Evolutionary conservation across 1,140 invertebrate species (phyloP), one percentile per base, ranked within the genome.

Genomic region (Aradophagus sp.): DNA sequence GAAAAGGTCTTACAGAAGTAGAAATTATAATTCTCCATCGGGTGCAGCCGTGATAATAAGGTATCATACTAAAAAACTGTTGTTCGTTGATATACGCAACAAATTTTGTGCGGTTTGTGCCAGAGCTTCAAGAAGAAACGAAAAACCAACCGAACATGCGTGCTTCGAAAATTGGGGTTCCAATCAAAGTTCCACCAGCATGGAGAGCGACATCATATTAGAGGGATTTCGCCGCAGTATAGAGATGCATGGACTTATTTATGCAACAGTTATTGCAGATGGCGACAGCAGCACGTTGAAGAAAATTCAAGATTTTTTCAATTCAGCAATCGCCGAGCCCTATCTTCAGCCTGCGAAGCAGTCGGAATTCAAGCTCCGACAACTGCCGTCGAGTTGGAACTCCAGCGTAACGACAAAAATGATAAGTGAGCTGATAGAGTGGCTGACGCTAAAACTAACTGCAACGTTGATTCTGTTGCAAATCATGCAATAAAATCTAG

Each of bases 281-380:
- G 44, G 44, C 1, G 16, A 47, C 12, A 47, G 29, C 44, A 47
- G 26, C n/a, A 47, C 29, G 4, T 2, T 47, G 3, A 44, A 44
- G 16, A 44, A 44, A n/a, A 12, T 44, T 23, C 35, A 38, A 19
- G 35, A 38, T 38, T 38, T 38, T 13, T 35, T 35, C 32, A 35
- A 4, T 35, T 14, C 32, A 35, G 13, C 8, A 35, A 38, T 19
- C 35, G 35, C 6, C 3, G n/a, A 19, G 35, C 35, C 19, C 19
- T 38, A 38, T 38, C 35, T 17, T 38, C 35, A 17, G 15, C 35
- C n/a, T 38, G 35, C n/a, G n/a, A 38, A 17, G 35, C 16, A 38
- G 5, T 19, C 3, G 35, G 35, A 7, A n/a, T 38, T 38, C 3
- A 38, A 38, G 7, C 35, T 5, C 35, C 16, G 1, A 19, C 5